A percentile compares a stretch with the other conserved stretches of the same genome.
Conservation (phyloP, 2,113 vertebrate genomes). For the Siphamia tubifer region DNA sequence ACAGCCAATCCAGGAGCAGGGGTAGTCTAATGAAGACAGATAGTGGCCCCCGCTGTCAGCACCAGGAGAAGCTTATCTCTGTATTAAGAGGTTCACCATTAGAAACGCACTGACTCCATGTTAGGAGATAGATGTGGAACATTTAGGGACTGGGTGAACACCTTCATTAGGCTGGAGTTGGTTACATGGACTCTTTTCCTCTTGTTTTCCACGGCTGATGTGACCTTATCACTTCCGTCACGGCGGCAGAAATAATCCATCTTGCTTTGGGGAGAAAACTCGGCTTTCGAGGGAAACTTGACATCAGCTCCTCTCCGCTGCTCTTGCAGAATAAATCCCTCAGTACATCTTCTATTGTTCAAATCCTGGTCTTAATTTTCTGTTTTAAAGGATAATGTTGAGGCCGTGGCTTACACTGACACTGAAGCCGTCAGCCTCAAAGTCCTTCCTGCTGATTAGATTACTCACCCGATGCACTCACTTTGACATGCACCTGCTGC, state of each 20-base stretch:
- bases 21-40: slow-evolving; percentile 63
- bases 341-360: neutral
- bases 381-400: neutral
- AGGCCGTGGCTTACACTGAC: neutral
- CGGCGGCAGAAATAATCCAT: slow-evolving; percentile 7
- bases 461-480: neutral
- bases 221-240: slow-evolving; percentile 5
- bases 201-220: neutral
- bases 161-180: slow-evolving; percentile 35
- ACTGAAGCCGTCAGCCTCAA: neutral
- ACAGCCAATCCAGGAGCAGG: slow-evolving; percentile 37
- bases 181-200: slow-evolving; percentile 12
- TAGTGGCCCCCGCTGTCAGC: slow-evolving; percentile 29
- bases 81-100: slow-evolving; percentile 37
- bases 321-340: neutral
- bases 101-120: slow-evolving; percentile 25
- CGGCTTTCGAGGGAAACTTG: neutral
- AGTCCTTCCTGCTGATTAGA: neutral
- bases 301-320: neutral
- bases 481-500: neutral
- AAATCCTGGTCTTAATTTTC: neutral
- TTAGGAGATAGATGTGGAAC: slow-evolving; percentile 40
- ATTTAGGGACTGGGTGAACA: slow-evolving; percentile 18
- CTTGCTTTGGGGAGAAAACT: neutral
- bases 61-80: slow-evolving; percentile 36